A percentile compares a stretch with the other conserved stretches of the same genome.
phyloP scores from a whole-genome alignment of 2,797 vertebrate species.

The Oceanodroma leucorhoa region DNA sequence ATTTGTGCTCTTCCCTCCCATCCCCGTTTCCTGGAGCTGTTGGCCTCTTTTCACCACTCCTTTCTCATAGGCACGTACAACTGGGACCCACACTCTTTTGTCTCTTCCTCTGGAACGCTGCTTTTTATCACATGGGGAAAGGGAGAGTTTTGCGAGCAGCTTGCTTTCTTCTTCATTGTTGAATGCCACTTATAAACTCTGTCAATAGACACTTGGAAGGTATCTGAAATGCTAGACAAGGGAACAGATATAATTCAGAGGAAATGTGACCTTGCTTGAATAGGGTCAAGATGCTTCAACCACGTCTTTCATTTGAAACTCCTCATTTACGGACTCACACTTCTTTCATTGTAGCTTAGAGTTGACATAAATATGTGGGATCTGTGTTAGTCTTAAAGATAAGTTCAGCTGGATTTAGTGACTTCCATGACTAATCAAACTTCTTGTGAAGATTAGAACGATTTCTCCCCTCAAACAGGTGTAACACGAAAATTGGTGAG shows the following conservation, averaged over 20 bases:
- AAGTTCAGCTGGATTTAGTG: background rate
- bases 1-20: background rate
- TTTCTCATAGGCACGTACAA: background rate
- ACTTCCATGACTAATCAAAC: background rate
- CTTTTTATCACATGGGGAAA: background rate
- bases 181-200: background rate
- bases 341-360: background rate
- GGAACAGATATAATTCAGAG: slow-evolving; percentile 25
- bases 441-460: background rate
- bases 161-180: background rate
- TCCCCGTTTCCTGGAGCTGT: background rate
- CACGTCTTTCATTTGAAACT: background rate
- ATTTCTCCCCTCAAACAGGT: background rate
- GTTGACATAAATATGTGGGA: background rate
- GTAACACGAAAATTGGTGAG: background rate
- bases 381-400: background rate
- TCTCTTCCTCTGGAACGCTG: background rate
- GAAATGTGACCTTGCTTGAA: background rate
- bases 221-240: slow-evolving; percentile 6
- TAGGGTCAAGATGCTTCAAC: slow-evolving; percentile 29
- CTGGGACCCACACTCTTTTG: background rate
- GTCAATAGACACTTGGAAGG: background rate
- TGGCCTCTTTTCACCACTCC: background rate
- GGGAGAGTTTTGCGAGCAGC: background rate
- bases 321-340: background rate